Percentiles rank a stretch among this genome's conserved stretches.
These are phyloP conservation scores for Morus bassanus DNA, from an alignment of 2,797 vertebrate genomes.

Conservation along the genomic window DNA sequence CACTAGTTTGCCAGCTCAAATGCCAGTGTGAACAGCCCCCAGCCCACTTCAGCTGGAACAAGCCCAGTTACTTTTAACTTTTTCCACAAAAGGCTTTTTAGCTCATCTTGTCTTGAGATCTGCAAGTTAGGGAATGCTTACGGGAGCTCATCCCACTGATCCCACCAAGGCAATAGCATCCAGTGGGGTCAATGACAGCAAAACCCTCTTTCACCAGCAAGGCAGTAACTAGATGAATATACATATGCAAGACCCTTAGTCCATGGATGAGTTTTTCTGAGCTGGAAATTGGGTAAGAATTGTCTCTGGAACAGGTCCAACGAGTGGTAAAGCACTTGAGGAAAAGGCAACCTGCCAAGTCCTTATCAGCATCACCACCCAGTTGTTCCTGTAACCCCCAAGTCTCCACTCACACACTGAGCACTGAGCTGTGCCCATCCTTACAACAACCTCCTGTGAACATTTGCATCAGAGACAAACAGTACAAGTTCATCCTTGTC, in stretches of 20 bases:
- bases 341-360: not conserved
- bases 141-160: not conserved
- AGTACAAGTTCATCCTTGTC: not conserved
- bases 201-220: not conserved
- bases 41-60: not conserved
- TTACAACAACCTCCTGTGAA: not conserved
- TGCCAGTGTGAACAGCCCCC: not conserved
- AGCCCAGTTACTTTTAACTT: not conserved
- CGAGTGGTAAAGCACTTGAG: not conserved
- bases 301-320: not conserved
- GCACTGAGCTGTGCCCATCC: not conserved
- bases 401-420: fast-evolving
- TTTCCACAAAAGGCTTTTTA: not conserved
- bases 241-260: not conserved
- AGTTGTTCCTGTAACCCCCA: fast-evolving
- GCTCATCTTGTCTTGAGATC: not conserved
- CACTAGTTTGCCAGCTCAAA: not conserved
- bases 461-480: not conserved
- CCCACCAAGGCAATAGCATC: not conserved
- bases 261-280: not conserved
- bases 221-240: not conserved
- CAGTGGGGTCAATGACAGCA: not conserved
- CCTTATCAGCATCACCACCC: not conserved
- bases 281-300: not conserved
- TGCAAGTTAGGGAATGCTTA: not conserved